A percentile compares a stretch with the other conserved stretches of the same genome.
Conservation (phyloP, 2,888 invertebrate species). For the Acholoe squamosa region DNA sequence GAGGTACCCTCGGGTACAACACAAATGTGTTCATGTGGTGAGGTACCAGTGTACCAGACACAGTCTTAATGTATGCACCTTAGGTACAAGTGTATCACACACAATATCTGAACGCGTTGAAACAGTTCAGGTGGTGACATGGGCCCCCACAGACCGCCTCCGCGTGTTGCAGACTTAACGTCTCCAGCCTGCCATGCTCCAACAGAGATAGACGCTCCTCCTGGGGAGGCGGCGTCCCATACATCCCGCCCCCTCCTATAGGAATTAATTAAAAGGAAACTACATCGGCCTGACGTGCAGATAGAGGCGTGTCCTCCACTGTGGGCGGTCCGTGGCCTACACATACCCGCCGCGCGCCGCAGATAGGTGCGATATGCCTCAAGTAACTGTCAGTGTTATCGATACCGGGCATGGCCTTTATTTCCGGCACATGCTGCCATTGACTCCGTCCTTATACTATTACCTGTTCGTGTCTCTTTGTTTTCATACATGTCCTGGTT, state of each 20-base stretch:
- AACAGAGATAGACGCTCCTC: conserved; percentile 10
- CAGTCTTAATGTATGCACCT: no score
- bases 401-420: not conserved
- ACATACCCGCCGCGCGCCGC: not conserved
- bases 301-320: conserved; percentile 33
- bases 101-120: no score
- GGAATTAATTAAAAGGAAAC: conserved; percentile 60
- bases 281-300: not conserved
- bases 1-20: no score
- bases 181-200: not conserved
- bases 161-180: not conserved
- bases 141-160: not conserved
- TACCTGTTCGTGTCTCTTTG: no score
- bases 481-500: no score
- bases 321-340: not conserved
- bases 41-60: no score
- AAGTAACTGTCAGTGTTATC: not conserved
- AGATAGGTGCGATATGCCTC: not conserved
- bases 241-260: conserved; percentile 48
- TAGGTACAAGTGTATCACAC: no score
- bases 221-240: not conserved
- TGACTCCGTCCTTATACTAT: no score
- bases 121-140: not conserved
- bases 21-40: no score
- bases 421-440: no score